These are phyloP conservation scores for Sipha flava DNA, from an alignment of 1,140 invertebrate genomes.

Conservation along the genomic window DNA sequence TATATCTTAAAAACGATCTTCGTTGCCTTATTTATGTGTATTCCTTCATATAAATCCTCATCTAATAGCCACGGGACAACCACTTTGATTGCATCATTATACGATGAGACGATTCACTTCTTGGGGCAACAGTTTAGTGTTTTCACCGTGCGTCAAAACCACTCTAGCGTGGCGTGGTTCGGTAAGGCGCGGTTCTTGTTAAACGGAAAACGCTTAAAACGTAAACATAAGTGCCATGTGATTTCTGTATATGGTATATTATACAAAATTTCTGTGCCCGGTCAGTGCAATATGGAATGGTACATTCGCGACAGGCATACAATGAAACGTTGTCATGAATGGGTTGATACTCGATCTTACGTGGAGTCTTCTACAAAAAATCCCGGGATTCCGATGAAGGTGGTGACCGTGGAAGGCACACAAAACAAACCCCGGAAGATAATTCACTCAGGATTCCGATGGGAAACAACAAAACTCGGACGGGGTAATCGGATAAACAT, in stretches of 20 bases:
- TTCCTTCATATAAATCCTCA: neutral
- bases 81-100: neutral
- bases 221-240: neutral
- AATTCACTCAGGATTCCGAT: constrained; percentile 31
- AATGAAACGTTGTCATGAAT: neutral
- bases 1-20: neutral
- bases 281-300: too few relatives aligned
- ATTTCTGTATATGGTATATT: too few relatives aligned
- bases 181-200: neutral
- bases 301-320: neutral
- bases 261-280: too few relatives aligned
- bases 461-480: constrained; percentile 25
- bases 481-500: constrained; percentile 32
- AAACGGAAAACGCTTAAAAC: neutral
- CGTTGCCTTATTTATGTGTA: neutral
- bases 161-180: too few relatives aligned
- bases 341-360: neutral
- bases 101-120: neutral
- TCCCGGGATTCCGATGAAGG: neutral
- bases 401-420: neutral
- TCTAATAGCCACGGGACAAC: neutral
- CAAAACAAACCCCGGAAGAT: constrained; percentile 29
- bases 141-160: too few relatives aligned
- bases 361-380: neutral
- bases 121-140: neutral